These are phyloP conservation scores for Cydia pomonella DNA, from an alignment of 1,140 invertebrate genomes.

Conservation along the genomic window DNA sequence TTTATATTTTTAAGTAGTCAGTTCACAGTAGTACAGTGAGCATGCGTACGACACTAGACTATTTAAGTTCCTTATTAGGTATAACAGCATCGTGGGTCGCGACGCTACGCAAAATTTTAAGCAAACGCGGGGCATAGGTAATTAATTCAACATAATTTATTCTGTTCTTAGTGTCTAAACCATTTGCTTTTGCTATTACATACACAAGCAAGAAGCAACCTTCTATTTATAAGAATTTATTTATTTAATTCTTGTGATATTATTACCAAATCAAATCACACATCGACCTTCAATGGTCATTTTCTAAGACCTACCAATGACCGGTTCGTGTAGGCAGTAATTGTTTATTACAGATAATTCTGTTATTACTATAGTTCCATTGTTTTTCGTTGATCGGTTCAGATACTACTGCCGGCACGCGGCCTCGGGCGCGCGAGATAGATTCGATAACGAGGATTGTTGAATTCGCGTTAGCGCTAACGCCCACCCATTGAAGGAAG, in stretches of 20 bases:
- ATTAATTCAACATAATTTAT: too few relatives aligned
- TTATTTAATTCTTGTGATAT: neutral
- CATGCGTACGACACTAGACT: too few relatives aligned
- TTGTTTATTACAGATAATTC: slow-evolving; percentile 33
- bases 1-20: too few relatives aligned
- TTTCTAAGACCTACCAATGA: slow-evolving; percentile 23
- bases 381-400: slow-evolving; percentile 31
- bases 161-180: too few relatives aligned
- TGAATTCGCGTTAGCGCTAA: slow-evolving; percentile 46
- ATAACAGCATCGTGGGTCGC: too few relatives aligned
- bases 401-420: slow-evolving; percentile 22
- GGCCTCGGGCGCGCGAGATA: slow-evolving; percentile 40
- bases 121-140: too few relatives aligned
- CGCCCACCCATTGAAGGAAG: slow-evolving; percentile 39
- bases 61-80: too few relatives aligned
- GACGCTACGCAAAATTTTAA: too few relatives aligned
- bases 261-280: slow-evolving; percentile 20
- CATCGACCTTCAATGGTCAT: slow-evolving; percentile 24
- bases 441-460: slow-evolving; percentile 50
- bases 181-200: too few relatives aligned
- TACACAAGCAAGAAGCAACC: too few relatives aligned
- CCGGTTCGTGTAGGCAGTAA: slow-evolving; percentile 31
- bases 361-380: slow-evolving; percentile 32
- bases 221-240: too few relatives aligned
- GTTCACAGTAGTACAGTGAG: too few relatives aligned